These are phyloP conservation scores for Campoletis raptor DNA, from an alignment of 2,888 invertebrate species.

Conservation along the genomic window DNA sequence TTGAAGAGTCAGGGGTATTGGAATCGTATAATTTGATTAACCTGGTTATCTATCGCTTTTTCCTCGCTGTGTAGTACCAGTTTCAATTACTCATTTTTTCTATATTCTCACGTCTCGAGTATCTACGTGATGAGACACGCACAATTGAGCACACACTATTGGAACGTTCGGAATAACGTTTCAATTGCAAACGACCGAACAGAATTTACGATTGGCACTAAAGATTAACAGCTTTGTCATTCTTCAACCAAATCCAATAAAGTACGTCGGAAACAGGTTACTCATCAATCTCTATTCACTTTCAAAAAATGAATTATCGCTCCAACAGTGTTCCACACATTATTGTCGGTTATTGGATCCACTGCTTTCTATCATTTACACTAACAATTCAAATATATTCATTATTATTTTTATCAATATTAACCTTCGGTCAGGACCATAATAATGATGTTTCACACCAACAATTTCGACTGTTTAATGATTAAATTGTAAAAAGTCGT, in stretches of 20 bases:
- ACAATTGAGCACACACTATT: slow-evolving; percentile 8
- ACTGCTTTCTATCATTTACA: neutral
- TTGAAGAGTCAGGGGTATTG: neutral
- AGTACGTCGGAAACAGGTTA: neutral
- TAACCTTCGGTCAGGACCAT: neutral
- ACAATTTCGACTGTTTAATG: neutral
- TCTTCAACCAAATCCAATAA: slow-evolving; percentile 7
- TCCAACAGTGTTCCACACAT: neutral
- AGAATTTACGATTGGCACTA: slow-evolving; percentile 6
- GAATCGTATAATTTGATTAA: slow-evolving; percentile 26
- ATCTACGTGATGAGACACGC: slow-evolving; percentile 5
- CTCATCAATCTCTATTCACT: slow-evolving; percentile 11
- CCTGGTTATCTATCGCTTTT: slow-evolving; percentile 5
- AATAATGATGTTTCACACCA: neutral
- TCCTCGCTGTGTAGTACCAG: neutral
- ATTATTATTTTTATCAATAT: neutral
- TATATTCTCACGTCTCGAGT: slow-evolving; percentile 23
- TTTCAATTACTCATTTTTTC: slow-evolving; percentile 8
- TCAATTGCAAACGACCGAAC: neutral
- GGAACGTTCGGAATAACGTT: neutral
- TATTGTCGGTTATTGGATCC: neutral
- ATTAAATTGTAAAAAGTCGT: neutral
- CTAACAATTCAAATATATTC: neutral
- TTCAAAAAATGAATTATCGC: slow-evolving; percentile 8
- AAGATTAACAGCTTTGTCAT: slow-evolving; percentile 14